A percentile compares a stretch with the other conserved stretches of the same genome.
Evolutionary conservation across 2,797 vertebrate genomes (phyloP).

Genomic region (Rhynchotus rufescens): DNA sequence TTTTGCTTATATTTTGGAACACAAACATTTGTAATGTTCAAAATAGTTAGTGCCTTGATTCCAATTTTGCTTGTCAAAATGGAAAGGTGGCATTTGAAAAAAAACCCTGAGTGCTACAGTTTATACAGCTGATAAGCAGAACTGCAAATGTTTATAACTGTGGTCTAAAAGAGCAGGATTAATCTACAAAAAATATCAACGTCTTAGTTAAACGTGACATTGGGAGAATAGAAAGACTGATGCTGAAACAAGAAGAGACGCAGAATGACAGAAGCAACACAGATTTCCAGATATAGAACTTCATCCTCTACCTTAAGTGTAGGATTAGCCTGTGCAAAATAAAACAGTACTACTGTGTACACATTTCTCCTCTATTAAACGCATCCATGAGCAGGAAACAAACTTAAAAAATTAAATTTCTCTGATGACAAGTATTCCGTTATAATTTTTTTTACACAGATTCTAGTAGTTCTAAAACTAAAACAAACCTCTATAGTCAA

Average conservation of each 20-base stretch:
- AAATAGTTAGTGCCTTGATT: neutral
- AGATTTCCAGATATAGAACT: neutral
- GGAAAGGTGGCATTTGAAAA: neutral
- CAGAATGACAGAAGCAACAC: neutral
- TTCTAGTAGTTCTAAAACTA: neutral
- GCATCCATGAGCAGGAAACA: neutral
- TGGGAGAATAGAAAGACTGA: neutral
- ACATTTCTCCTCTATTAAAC: neutral
- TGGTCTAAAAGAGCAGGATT: slow-evolving; percentile 10
- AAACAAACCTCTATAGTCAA: slow-evolving; percentile 23
- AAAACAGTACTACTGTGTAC: neutral
- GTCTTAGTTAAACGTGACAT: slow-evolving; percentile 23
- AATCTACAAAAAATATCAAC: slow-evolving; percentile 29
- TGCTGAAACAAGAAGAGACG: slow-evolving; percentile 37
- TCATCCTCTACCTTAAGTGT: neutral
- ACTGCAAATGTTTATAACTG: slow-evolving; percentile 3
- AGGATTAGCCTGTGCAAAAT: neutral
- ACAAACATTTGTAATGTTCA: neutral
- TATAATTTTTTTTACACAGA: slow-evolving; percentile 24
- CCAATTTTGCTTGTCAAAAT: neutral
- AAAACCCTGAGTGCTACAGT: neutral
- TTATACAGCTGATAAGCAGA: neutral
- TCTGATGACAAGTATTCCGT: neutral
- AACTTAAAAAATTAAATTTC: slow-evolving; percentile 6
- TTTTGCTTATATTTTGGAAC: neutral